A percentile compares a stretch with the other conserved stretches of the same genome.
These are phyloP conservation scores for Calephelis nemesis DNA, from an alignment of 1,140 invertebrate species.

Conservation along the genomic window DNA sequence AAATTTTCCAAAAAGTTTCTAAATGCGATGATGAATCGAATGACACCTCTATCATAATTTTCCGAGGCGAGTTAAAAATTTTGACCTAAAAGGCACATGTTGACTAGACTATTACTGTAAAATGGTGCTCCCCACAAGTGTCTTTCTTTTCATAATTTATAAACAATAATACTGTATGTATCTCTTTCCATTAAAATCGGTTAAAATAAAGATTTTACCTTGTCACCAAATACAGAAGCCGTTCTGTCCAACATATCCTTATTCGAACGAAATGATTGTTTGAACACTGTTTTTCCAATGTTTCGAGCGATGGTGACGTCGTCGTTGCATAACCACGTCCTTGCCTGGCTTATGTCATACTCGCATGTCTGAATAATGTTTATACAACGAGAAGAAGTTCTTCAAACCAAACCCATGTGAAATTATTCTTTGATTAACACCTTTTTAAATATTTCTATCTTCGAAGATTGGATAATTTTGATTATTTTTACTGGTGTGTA, in stretches of 20 bases:
- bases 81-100: too few species aligned
- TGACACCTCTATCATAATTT: too few species aligned
- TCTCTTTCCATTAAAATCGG: too few species aligned
- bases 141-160: too few species aligned
- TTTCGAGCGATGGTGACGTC: not conserved
- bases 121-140: too few species aligned
- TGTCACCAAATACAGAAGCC: not conserved
- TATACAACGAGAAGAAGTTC: not conserved
- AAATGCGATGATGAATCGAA: too few species aligned
- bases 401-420: not conserved
- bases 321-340: conserved; percentile 6
- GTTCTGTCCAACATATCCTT: not conserved
- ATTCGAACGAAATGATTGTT: not conserved
- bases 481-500: too few species aligned
- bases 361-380: conserved; percentile 12
- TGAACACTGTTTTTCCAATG: not conserved
- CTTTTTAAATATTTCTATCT: not conserved
- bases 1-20: too few species aligned
- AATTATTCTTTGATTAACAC: not conserved
- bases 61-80: too few species aligned
- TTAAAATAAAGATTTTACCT: too few species aligned
- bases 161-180: too few species aligned
- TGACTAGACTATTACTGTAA: too few species aligned
- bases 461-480: not conserved
- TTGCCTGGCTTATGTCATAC: conserved; percentile 3